These are phyloP conservation scores for Falco berigora DNA, from an alignment of 2,797 vertebrate genomes.

Conservation along the genomic window DNA sequence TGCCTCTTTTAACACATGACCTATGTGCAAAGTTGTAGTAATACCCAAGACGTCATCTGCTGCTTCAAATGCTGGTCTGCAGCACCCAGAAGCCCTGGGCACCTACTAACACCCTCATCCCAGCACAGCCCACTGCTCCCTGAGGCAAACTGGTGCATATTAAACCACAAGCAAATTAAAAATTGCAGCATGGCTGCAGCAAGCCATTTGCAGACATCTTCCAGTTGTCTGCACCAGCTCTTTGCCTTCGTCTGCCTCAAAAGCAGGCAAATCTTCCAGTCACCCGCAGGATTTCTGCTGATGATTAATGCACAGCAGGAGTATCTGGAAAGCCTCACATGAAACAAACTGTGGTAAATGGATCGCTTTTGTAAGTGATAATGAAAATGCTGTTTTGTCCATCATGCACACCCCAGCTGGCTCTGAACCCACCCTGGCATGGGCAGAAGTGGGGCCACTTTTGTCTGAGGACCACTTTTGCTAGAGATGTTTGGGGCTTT, in stretches of 20 bases:
- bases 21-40: neutral
- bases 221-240: neutral
- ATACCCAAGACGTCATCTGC: neutral
- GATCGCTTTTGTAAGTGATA: neutral
- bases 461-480: neutral
- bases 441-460: neutral
- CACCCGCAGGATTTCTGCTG: neutral
- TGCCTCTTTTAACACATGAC: neutral
- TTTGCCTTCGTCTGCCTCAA: neutral
- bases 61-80: neutral
- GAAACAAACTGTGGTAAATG: neutral
- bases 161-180: neutral
- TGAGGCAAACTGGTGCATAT: neutral
- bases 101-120: too few relatives aligned
- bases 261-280: neutral
- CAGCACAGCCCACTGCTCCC: neutral
- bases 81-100: neutral
- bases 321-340: neutral
- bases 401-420: neutral
- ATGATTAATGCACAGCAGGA: conserved; percentile 21
- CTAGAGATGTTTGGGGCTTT: neutral
- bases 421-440: neutral
- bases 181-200: neutral
- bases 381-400: neutral
- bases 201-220: neutral